Percentiles rank a stretch among this genome's conserved stretches.
Evolutionary conservation across 1,140 invertebrate genomes (phyloP).

Genomic region (Trypoxylus dichotomus): DNA sequence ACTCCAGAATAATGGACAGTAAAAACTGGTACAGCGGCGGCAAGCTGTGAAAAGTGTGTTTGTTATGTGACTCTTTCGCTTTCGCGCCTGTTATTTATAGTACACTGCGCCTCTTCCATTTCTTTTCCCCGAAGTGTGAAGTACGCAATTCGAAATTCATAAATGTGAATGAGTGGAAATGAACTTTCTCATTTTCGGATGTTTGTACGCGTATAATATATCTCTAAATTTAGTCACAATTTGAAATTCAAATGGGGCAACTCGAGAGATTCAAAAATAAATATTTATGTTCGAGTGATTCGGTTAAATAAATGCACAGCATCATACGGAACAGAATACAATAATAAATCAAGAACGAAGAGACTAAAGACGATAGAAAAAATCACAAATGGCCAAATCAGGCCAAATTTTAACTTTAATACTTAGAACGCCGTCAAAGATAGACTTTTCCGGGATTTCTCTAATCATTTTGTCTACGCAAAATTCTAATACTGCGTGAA

Average conservation of each 20-base stretch:
- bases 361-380: no score
- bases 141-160: background rate
- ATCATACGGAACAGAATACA: background rate
- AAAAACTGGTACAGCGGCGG: background rate
- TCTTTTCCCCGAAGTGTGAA: background rate
- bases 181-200: background rate
- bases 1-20: conserved; percentile 15
- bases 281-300: background rate
- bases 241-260: background rate
- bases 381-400: no score
- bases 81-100: background rate
- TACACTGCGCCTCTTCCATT: background rate
- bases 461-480: no score
- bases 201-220: background rate
- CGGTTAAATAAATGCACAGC: background rate
- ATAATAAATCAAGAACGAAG: no score
- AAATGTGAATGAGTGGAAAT: conserved; percentile 12
- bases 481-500: no score
- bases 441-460: no score
- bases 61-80: conserved; percentile 8
- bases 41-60: conserved; percentile 14
- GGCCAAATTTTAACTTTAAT: no score
- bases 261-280: background rate
- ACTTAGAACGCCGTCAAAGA: no score
- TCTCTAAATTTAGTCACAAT: background rate